A percentile compares a stretch with the other conserved stretches of the same genome.
phyloP scores from a whole-genome alignment of 2,113 vertebrate genomes.

The Halichoerus grypus region DNA sequence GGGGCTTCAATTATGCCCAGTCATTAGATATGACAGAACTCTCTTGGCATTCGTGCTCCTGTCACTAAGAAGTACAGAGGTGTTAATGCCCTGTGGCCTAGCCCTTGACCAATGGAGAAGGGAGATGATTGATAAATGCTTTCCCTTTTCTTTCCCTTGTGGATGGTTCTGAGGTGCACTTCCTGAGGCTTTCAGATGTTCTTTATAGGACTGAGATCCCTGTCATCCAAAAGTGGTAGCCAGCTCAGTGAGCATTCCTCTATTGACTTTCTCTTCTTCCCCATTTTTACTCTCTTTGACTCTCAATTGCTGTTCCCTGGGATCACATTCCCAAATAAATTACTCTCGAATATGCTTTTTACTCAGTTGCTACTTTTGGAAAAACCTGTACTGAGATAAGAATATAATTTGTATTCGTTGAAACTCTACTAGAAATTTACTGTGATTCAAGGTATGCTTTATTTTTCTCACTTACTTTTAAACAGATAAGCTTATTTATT shows the following conservation, averaged over 20 bases:
- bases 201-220: neutral
- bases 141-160: neutral
- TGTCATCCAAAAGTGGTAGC: neutral
- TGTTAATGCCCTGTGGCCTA: neutral
- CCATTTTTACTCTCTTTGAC: neutral
- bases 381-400: neutral
- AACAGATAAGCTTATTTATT: neutral
- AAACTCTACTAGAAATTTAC: neutral
- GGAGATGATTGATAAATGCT: neutral
- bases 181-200: neutral
- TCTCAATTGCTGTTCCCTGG: neutral
- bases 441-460: neutral
- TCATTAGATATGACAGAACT: neutral
- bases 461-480: constrained; percentile 41
- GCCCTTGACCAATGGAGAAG: neutral
- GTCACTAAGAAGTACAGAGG: neutral
- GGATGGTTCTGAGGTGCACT: neutral
- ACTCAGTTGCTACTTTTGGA: neutral
- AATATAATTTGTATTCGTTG: constrained; percentile 24
- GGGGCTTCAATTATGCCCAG: neutral
- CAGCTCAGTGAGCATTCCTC: neutral
- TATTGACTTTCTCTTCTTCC: neutral
- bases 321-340: neutral
- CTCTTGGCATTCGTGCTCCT: neutral
- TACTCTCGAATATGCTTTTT: neutral